Evolutionary conservation across 2,797 vertebrate species (phyloP).

Genomic region (Mycteria americana): DNA sequence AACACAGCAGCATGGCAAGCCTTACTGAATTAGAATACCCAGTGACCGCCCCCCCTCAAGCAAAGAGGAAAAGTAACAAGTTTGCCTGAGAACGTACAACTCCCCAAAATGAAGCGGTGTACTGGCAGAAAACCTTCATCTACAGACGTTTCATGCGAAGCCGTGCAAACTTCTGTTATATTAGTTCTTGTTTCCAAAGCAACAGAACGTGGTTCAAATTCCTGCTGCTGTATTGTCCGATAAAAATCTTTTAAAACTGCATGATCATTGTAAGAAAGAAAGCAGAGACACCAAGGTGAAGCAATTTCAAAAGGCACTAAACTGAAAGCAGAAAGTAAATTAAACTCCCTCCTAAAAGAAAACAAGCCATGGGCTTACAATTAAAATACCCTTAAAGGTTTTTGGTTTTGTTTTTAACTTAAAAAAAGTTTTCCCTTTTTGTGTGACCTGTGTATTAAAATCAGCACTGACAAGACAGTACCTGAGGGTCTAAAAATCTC

Average conservation of each 20-base stretch:
- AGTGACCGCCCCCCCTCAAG: background rate
- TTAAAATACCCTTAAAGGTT: background rate
- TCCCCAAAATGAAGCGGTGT: background rate
- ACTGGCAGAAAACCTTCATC: background rate
- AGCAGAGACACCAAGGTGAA: background rate
- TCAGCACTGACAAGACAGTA: background rate
- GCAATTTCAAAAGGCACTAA: background rate
- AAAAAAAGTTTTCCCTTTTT: background rate
- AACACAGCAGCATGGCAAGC: background rate
- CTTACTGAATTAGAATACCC: background rate
- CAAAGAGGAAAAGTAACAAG: background rate
- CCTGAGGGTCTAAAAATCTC: background rate
- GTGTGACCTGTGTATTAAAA: background rate
- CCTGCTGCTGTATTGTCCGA: background rate
- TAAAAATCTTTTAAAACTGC: background rate
- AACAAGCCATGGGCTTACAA: background rate
- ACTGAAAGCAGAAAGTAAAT: background rate
- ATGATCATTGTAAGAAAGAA: background rate
- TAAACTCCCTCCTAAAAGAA: background rate
- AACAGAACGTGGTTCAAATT: background rate
- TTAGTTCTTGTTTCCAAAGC: constrained; percentile 35
- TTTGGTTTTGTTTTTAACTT: accelerated
- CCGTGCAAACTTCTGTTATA: background rate
- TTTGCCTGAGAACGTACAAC: background rate
- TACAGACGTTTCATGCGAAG: background rate